Base-by-base conservation (phyloP, 1,140 invertebrate genomes). In the Drosophila nannoptera region DNA sequence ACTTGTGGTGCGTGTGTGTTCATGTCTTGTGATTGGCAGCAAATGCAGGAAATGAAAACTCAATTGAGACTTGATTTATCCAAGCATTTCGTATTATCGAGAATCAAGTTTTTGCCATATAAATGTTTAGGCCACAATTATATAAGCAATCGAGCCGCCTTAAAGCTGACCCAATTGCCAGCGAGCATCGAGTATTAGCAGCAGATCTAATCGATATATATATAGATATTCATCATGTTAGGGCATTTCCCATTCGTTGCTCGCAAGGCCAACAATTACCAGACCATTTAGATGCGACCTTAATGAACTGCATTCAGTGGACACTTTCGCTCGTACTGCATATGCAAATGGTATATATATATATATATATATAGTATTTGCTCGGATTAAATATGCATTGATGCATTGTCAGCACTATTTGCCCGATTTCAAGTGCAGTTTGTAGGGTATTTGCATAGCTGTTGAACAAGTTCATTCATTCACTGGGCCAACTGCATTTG, bases 31-130 rank as follows among this genome's bases (percentile, higher is more conserved):
- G 61, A 62, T 72, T 50, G 45, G 46, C 52, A 53, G 33, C 48
- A 55, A 69, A 32, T 50, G 45, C 52, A 45, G 78, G 77, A 81
- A 82, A 60, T 70, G 54, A 63, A 53, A 54, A 54, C 33, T 33
- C 49, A 45, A 64, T 55, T 46, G 61, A 29, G 31, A 58, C 45
- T 58, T 43, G 40, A 45, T 59, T 46, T 35, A 59, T 46, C 54
- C 54, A 54, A 22, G 52, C 52, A 54, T 40, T 40, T 54, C 43
- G 43, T 55, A 3, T 55, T 43, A 48, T 54, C 33, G 11, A 61
- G 36, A 64, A 64, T 55, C 66, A 12, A 54, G 65, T 54, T 43
- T 43, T 63, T 22, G 38, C 9, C 14, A 33, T 56, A 62, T 56
- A 62, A 42, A 48, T 62, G 65, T 12, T 43, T 12, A 11, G 32